Evolutionary conservation across 2,797 vertebrate species (phyloP).

Genomic region (Novumbra hubbsi): DNA sequence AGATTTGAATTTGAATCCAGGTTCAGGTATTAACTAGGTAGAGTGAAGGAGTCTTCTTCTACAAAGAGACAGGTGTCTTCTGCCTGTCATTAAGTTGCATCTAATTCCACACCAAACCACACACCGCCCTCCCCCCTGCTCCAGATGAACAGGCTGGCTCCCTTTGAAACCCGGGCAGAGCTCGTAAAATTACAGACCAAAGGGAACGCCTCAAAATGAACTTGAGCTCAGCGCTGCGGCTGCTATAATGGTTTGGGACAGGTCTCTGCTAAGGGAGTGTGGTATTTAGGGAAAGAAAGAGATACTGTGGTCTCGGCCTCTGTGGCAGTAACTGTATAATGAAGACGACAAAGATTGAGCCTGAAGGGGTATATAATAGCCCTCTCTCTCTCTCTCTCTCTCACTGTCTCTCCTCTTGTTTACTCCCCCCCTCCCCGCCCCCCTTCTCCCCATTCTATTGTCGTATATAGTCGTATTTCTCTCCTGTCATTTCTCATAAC

Average conservation of each 20-base stretch:
- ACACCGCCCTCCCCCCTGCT: background rate
- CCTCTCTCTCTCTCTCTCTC: background rate
- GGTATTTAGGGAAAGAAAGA: background rate
- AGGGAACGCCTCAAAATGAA: background rate
- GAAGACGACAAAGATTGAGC: background rate
- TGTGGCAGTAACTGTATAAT: background rate
- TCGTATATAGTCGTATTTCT: constrained; percentile 44
- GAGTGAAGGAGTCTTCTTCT: background rate
- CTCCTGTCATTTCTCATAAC: constrained; percentile 59
- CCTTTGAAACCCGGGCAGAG: constrained; percentile 20
- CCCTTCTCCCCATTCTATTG: constrained; percentile 13
- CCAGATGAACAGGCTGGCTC: constrained; percentile 8
- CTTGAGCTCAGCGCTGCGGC: constrained; percentile 6
- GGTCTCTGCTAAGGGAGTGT: background rate
- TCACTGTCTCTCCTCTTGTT: constrained; percentile 42
- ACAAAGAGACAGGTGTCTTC: background rate
- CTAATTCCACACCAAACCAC: background rate
- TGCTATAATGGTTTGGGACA: constrained; percentile 21
- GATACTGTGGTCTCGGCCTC: background rate
- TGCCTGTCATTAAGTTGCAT: background rate
- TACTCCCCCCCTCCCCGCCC: background rate
- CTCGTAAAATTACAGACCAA: constrained; percentile 22
- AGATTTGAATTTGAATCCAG: background rate
- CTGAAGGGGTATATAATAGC: background rate
- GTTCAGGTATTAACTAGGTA: background rate